phyloP scores from a whole-genome alignment of 35 echinoderm and acorn worm species.

The Stichopus chloronotus region DNA sequence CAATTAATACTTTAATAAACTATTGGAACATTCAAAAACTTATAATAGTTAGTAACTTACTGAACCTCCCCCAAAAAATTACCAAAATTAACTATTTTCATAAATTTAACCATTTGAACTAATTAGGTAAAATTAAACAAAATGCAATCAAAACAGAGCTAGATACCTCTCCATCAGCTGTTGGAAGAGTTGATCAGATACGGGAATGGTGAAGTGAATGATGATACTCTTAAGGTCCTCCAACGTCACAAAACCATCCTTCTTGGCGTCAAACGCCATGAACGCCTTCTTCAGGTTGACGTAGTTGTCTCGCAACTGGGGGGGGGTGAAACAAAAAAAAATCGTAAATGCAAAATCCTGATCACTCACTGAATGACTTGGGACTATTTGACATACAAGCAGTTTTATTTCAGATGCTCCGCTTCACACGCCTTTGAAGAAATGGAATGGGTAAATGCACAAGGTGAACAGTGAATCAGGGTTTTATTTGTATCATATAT shows the following conservation, averaged over 20 bases:
- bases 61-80: no score
- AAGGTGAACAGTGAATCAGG: no score
- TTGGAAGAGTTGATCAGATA: constrained; percentile 95
- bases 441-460: no score
- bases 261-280: constrained; percentile 93
- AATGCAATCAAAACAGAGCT: not conserved
- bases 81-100: no score
- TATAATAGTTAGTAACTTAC: no score
- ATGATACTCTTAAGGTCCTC: constrained; percentile 96
- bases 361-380: not conserved
- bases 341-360: not conserved
- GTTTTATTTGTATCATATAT: no score
- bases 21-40: no score
- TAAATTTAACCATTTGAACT: no score
- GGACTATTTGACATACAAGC: not conserved
- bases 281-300: constrained; percentile 97
- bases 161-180: constrained; percentile 96
- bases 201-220: constrained; percentile 90
- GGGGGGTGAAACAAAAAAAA: not conserved
- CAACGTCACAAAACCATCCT: constrained; percentile 86
- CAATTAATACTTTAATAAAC: no score
- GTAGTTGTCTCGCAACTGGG: constrained; percentile 94
- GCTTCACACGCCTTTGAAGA: no score
- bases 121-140: no score
- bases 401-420: no score